phyloP scores from a whole-genome alignment of 2,888 invertebrate species.

The Cephalotes varians region DNA sequence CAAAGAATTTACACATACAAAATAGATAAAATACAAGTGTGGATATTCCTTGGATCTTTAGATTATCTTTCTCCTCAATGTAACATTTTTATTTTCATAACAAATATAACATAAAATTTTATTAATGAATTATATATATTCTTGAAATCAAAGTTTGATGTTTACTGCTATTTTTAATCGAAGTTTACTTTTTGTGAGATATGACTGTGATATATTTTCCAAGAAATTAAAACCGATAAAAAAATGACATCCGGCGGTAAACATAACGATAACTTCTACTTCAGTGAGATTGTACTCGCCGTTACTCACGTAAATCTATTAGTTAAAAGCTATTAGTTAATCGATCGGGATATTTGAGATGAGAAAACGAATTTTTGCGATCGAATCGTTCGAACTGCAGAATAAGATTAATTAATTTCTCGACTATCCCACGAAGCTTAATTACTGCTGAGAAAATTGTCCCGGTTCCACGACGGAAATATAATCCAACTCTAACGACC shows the following conservation, averaged over 20 bases:
- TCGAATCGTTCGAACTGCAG: not conserved
- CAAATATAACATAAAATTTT: not conserved
- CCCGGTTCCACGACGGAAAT: conserved; percentile 41
- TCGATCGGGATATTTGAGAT: conserved; percentile 11
- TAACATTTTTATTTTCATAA: not conserved
- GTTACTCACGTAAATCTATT: conserved; percentile 13
- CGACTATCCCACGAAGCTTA: conserved; percentile 42
- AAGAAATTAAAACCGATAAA: conserved; percentile 32
- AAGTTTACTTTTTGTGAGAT: conserved; percentile 28
- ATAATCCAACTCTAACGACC: conserved; percentile 47
- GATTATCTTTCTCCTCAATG: not conserved
- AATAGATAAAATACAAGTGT: not conserved
- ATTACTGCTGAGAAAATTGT: conserved; percentile 52
- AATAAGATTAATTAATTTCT: conserved; percentile 51
- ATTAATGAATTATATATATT: not conserved
- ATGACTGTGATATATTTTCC: not conserved
- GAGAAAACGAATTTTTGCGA: not conserved
- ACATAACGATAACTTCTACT: conserved; percentile 28
- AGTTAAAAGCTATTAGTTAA: not conserved
- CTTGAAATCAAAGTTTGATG: not conserved
- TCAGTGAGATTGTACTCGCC: not conserved
- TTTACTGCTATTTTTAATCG: not conserved
- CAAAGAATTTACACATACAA: not conserved
- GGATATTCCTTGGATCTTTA: not conserved
- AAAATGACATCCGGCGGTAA: conserved; percentile 9